Conservation (phyloP, 2,113 vertebrate genomes). For the Salvelinus sp. region DNA sequence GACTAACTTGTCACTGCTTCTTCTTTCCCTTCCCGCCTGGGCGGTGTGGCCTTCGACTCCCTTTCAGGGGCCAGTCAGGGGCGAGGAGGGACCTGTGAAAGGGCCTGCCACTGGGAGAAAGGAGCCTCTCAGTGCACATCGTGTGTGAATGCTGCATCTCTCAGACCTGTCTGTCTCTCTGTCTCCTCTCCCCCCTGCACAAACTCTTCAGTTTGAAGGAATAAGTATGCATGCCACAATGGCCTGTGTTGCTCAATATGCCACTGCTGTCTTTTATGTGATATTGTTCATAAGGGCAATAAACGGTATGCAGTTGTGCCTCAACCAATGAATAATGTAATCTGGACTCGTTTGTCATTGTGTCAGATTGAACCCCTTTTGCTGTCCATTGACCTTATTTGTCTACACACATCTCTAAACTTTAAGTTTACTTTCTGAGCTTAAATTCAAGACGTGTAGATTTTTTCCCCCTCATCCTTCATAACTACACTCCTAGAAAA, state of each 20-base stretch:
- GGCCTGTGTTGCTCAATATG: background rate
- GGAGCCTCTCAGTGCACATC: constrained; percentile 67
- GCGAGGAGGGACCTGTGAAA: constrained; percentile 62
- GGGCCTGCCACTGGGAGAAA: constrained; percentile 69
- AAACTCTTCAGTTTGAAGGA: background rate
- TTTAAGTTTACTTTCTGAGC: too few relatives aligned
- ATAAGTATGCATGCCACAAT: background rate
- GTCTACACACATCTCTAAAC: too few relatives aligned
- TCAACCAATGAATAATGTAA: too few relatives aligned
- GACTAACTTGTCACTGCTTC: constrained; percentile 41
- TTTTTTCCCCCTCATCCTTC: too few relatives aligned
- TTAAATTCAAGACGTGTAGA: too few relatives aligned
- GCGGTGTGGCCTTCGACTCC: constrained; percentile 6
- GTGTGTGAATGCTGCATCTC: constrained; percentile 57
- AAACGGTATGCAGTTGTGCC: too few relatives aligned
- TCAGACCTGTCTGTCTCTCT: constrained; percentile 17
- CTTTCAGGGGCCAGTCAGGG: constrained; percentile 40
- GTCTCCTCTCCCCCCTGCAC: background rate
- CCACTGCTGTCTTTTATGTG: background rate
- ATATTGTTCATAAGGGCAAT: too few relatives aligned
- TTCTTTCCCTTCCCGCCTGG: constrained; percentile 15
- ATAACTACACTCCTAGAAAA: too few relatives aligned
- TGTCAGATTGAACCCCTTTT: too few relatives aligned
- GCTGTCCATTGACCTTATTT: too few relatives aligned
- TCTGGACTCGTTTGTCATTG: too few relatives aligned